Conservation (phyloP, 2,113 vertebrate species). For the Phyllopteryx taeniolatus region DNA sequence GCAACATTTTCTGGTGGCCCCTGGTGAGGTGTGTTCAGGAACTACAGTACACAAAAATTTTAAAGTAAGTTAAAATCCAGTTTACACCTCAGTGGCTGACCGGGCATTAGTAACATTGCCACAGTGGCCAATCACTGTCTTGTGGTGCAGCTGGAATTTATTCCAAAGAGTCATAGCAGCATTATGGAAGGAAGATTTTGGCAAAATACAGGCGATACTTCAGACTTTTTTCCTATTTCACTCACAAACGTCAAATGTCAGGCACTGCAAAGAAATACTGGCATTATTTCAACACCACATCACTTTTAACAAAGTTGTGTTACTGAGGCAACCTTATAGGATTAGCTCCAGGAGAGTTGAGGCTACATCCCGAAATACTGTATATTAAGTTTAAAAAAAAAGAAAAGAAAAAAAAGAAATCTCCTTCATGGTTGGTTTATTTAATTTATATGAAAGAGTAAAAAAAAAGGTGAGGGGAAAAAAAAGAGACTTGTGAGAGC, state of each 20-base stretch:
- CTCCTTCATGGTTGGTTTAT: not conserved
- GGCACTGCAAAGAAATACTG: constrained; percentile 66
- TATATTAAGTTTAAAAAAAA: too few species aligned
- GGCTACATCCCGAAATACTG: constrained; percentile 26
- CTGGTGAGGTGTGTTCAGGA: constrained; percentile 23
- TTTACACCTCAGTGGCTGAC: constrained; percentile 5
- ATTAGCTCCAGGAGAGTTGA: constrained; percentile 28
- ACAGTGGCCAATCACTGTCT: not conserved
- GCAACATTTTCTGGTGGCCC: constrained; percentile 15
- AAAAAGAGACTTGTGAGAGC: not conserved
- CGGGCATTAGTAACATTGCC: not conserved
- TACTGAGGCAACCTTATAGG: constrained; percentile 16
- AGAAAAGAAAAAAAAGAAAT: too few species aligned
- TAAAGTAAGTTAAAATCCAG: constrained; percentile 13
- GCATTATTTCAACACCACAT: constrained; percentile 32
- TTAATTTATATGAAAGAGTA: not conserved
- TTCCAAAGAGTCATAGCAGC: constrained; percentile 52
- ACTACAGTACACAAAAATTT: constrained; percentile 23
- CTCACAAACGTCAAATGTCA: constrained; percentile 43
- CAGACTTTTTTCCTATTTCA: constrained; percentile 30
- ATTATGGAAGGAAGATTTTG: constrained; percentile 42
- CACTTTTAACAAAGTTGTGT: constrained; percentile 42
- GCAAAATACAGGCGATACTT: constrained; percentile 29
- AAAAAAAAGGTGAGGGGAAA: not conserved
- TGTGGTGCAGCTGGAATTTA: constrained; percentile 21